These are phyloP conservation scores for Girardinus metallicus DNA, from an alignment of 2,797 vertebrate genomes.

Conservation along the genomic window DNA sequence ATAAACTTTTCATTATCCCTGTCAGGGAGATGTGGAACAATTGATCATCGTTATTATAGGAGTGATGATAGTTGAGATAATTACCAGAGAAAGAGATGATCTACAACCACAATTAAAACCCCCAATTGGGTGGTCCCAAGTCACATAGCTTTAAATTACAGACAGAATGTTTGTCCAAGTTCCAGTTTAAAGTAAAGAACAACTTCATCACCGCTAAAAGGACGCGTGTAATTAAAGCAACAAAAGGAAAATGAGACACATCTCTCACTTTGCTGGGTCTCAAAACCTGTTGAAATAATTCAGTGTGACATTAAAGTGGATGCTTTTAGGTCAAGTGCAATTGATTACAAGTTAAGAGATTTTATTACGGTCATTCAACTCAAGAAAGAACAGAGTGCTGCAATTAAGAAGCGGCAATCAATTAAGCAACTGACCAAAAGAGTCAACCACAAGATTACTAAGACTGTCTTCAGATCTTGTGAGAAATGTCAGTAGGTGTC, in stretches of 20 bases:
- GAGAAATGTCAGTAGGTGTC: slow-evolving; percentile 13
- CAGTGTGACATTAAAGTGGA: slow-evolving; percentile 22
- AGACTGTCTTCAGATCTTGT: slow-evolving; percentile 13
- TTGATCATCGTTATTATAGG: slow-evolving; percentile 75
- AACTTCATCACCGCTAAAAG: slow-evolving; percentile 51
- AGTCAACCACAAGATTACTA: slow-evolving; percentile 21
- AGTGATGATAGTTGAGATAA: slow-evolving; percentile 73
- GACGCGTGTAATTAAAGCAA: slow-evolving; percentile 48
- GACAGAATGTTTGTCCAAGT: slow-evolving; percentile 58
- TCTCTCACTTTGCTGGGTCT: slow-evolving; percentile 9
- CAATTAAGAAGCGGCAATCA: slow-evolving; percentile 40
- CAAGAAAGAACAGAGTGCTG: slow-evolving; percentile 21
- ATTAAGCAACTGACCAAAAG: slow-evolving; percentile 31
- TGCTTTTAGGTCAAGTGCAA: slow-evolving; percentile 21
- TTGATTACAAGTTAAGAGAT: slow-evolving; percentile 53
- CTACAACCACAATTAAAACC: slow-evolving; percentile 72
- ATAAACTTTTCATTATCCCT: slow-evolving; percentile 78
- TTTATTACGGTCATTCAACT: slow-evolving; percentile 30
- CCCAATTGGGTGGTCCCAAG: slow-evolving; percentile 56
- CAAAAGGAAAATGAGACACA: slow-evolving; percentile 17
- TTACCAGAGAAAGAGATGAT: slow-evolving; percentile 70
- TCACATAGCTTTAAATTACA: slow-evolving; percentile 52
- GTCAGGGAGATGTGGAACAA: slow-evolving; percentile 68
- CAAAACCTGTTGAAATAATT: slow-evolving; percentile 28
- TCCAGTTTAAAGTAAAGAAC: slow-evolving; percentile 29